Conservation (phyloP, 2,797 vertebrate species). For the Labroides dimidiatus region DNA sequence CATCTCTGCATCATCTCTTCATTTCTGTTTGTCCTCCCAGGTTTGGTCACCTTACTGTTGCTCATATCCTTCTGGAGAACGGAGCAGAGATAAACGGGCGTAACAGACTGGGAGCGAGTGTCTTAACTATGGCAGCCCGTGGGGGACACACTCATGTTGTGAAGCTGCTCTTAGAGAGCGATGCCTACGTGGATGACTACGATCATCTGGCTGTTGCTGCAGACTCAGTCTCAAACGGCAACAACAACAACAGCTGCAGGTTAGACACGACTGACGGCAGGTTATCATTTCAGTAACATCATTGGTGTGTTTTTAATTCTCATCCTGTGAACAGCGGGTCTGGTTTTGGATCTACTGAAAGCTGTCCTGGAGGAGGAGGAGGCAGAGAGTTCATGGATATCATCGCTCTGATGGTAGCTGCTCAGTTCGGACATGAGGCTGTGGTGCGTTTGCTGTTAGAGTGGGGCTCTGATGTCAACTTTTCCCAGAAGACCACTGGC, state of each 20-base stretch:
- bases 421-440: constrained; percentile 91
- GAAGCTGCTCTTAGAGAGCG: constrained; percentile 91
- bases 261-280: constrained; percentile 6
- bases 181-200: constrained; percentile 90
- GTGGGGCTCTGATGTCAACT: constrained; percentile 94
- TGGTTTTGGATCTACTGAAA: constrained; percentile 65
- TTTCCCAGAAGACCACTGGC: constrained; percentile 86
- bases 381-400: constrained; percentile 86
- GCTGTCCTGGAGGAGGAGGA: constrained; percentile 53
- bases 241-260: constrained; percentile 82
- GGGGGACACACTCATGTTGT: constrained; percentile 91
- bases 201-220: constrained; percentile 84
- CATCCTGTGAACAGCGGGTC: constrained; percentile 28
- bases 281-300: background rate
- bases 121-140: constrained; percentile 92
- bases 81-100: constrained; percentile 94
- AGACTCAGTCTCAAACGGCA: constrained; percentile 76
- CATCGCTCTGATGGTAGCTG: constrained; percentile 91
- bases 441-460: constrained; percentile 89
- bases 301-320: background rate
- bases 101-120: constrained; percentile 93
- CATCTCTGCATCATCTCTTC: background rate
- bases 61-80: constrained; percentile 93
- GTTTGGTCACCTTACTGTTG: constrained; percentile 91
- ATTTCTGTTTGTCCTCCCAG: constrained; percentile 65